Percentiles rank a stretch among this genome's conserved stretches.
Evolutionary conservation across 2,113 vertebrate species (phyloP).

Genomic region (Geothlypis trichas): DNA sequence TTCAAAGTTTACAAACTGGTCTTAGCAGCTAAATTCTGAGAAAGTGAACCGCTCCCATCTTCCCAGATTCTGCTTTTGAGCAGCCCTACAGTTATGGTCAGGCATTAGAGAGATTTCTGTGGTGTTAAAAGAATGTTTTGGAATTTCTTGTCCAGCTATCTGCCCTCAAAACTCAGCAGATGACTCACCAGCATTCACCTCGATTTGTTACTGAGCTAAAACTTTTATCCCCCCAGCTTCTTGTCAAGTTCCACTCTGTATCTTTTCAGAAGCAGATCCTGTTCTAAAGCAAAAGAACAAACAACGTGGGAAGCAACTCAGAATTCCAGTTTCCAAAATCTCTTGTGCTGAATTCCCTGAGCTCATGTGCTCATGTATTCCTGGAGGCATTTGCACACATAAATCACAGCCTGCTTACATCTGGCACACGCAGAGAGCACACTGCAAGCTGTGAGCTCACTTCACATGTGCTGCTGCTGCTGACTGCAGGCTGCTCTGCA

Average conservation of each 20-base stretch:
- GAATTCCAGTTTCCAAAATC: neutral
- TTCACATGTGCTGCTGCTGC: neutral
- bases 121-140: neutral
- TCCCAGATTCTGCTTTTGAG: neutral
- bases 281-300: neutral
- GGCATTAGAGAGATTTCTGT: neutral
- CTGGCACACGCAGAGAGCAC: neutral
- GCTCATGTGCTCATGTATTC: neutral
- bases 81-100: neutral
- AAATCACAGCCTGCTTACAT: neutral
- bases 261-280: neutral
- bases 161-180: neutral
- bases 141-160: neutral
- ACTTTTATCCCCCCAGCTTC: neutral
- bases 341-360: neutral
- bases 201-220: neutral
- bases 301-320: neutral
- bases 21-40: neutral
- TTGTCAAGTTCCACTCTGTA: neutral
- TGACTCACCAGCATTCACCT: constrained; percentile 12
- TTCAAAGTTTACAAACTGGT: neutral
- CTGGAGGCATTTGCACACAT: neutral
- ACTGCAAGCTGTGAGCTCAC: neutral
- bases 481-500: neutral
- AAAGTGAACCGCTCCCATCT: neutral